phyloP scores from a whole-genome alignment of 2,113 vertebrate genomes.

The Chiloscyllium plagiosum region DNA sequence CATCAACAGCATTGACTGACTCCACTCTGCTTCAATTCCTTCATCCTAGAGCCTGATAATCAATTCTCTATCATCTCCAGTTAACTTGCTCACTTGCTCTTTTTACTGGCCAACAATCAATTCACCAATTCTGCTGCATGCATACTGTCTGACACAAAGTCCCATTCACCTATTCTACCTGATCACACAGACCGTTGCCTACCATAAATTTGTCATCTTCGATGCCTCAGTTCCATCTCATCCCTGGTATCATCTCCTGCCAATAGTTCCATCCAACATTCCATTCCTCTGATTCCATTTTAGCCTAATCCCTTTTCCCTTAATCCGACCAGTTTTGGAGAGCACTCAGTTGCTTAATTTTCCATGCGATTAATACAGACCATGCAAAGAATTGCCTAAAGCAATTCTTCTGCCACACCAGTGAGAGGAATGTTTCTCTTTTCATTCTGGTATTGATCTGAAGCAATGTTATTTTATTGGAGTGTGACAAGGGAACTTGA shows the following conservation, averaged over 20 bases:
- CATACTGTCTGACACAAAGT: background rate
- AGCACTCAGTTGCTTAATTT: background rate
- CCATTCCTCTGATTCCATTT: background rate
- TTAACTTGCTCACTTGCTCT: background rate
- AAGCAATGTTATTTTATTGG: background rate
- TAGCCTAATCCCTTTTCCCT: background rate
- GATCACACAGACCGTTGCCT: background rate
- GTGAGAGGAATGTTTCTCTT: background rate
- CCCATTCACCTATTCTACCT: background rate
- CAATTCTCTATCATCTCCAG: background rate
- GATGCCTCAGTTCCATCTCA: background rate
- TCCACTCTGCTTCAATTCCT: background rate
- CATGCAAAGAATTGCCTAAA: background rate
- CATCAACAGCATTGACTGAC: background rate
- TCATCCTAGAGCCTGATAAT: background rate
- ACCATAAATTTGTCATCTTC: background rate
- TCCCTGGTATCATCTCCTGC: background rate
- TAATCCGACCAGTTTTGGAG: background rate
- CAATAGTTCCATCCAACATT: background rate
- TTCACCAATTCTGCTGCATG: background rate
- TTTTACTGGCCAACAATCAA: background rate
- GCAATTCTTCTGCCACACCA: background rate
- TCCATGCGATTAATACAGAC: too few species aligned
- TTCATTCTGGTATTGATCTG: background rate
- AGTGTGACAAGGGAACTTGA: background rate